Evolutionary conservation across 1,140 invertebrate genomes (phyloP).

Genomic region (Drosophila bifasciata): DNA sequence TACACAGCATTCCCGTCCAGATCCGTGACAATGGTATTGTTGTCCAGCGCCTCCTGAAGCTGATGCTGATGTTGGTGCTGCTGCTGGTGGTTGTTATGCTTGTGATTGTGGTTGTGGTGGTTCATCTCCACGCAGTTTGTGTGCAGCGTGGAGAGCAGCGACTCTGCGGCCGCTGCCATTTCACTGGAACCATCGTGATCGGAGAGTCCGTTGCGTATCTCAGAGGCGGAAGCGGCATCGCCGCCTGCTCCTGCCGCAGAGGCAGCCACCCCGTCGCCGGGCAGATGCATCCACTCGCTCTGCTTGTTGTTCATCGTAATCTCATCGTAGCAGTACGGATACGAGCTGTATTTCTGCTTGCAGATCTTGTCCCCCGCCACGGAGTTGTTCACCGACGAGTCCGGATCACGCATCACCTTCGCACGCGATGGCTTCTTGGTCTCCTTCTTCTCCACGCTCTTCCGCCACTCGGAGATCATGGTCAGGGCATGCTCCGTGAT

Average conservation of each 20-base stretch:
- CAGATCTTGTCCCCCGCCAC: slow-evolving; percentile 88
- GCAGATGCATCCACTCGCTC: slow-evolving; percentile 85
- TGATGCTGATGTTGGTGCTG: slow-evolving; percentile 59
- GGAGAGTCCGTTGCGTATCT: slow-evolving; percentile 63
- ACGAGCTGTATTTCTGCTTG: slow-evolving; percentile 93
- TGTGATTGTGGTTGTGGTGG: slow-evolving; percentile 64
- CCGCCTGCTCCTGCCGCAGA: slow-evolving; percentile 68
- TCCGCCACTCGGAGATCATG: slow-evolving; percentile 91
- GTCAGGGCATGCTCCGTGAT: slow-evolving; percentile 92
- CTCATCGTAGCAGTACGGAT: slow-evolving; percentile 93
- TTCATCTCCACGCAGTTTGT: slow-evolving; percentile 75
- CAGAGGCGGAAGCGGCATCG: slow-evolving; percentile 60
- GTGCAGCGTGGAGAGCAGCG: slow-evolving; percentile 72
- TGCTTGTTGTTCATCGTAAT: slow-evolving; percentile 89
- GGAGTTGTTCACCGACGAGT: slow-evolving; percentile 85
- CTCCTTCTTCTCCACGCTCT: slow-evolving; percentile 86
- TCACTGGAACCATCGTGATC: slow-evolving; percentile 61
- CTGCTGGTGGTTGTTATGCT: slow-evolving; percentile 67
- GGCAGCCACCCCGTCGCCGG: slow-evolving; percentile 37
- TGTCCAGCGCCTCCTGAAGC: slow-evolving; percentile 55
- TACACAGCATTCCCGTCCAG: slow-evolving; percentile 70
- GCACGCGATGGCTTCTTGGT: slow-evolving; percentile 86
- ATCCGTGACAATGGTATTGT: slow-evolving; percentile 76
- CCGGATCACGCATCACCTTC: slow-evolving; percentile 87
- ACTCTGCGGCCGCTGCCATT: slow-evolving; percentile 67